Evolutionary conservation across 1,140 invertebrate genomes (phyloP).

Genomic region (Adelges cooleyi): DNA sequence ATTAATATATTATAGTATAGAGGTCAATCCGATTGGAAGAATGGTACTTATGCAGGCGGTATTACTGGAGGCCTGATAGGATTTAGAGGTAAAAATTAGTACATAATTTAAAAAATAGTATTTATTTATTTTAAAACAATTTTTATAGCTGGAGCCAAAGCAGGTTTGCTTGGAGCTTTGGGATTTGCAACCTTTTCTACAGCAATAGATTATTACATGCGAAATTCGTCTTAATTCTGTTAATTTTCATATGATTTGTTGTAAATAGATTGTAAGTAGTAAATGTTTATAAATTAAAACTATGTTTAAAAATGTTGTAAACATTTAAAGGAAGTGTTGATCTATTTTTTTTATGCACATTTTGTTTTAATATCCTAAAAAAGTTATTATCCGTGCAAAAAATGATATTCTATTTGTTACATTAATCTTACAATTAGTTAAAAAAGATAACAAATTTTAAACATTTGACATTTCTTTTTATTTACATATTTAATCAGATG

Average conservation of each 20-base stretch:
- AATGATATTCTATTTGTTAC: no score
- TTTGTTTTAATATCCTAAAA: background rate
- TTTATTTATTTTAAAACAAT: background rate
- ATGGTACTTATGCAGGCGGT: slow-evolving; percentile 86
- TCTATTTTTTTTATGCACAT: background rate
- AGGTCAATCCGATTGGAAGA: slow-evolving; percentile 90
- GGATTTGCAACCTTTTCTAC: slow-evolving; percentile 95
- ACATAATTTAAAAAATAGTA: background rate
- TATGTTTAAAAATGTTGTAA: background rate
- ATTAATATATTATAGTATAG: slow-evolving; percentile 49
- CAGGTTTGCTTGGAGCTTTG: slow-evolving; percentile 77
- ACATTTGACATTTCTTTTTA: no score
- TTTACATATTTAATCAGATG: no score
- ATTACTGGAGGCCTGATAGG: slow-evolving; percentile 92
- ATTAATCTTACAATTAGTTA: background rate
- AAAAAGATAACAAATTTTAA: background rate
- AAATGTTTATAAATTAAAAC: background rate
- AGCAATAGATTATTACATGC: slow-evolving; percentile 89
- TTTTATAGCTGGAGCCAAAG: slow-evolving; percentile 79
- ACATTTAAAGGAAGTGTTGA: background rate
- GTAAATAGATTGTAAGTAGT: slow-evolving; percentile 15
- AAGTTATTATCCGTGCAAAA: no score
- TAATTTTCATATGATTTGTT: no score
- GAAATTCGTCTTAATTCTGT: slow-evolving; percentile 35
- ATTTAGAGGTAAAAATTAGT: slow-evolving; percentile 56